These are phyloP conservation scores for Sorex fumeus DNA, from an alignment of 2,113 vertebrate species.

Conservation along the genomic window DNA sequence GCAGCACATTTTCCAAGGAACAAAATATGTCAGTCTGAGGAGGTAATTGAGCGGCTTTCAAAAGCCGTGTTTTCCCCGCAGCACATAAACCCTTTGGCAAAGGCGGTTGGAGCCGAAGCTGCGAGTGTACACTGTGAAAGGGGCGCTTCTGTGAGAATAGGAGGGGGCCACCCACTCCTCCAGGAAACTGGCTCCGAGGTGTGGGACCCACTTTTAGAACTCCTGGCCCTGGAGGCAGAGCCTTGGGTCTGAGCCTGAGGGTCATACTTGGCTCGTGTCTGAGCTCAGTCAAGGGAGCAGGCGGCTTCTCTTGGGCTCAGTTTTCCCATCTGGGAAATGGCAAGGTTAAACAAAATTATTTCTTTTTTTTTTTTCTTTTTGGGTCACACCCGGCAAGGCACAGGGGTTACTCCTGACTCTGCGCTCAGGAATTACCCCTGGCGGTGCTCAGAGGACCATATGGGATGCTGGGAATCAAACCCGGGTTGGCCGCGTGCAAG, in stretches of 20 bases:
- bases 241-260: background rate
- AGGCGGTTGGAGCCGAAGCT: background rate
- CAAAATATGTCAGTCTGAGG: conserved; percentile 58
- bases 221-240: background rate
- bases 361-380: too few species aligned
- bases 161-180: background rate
- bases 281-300: background rate
- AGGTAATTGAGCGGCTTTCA: conserved; percentile 55
- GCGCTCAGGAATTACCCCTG: too few species aligned
- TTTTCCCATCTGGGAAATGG: conserved; percentile 60
- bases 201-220: background rate
- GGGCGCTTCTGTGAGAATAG: background rate
- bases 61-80: conserved; percentile 11
- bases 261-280: too few species aligned
- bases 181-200: background rate
- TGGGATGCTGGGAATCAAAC: too few species aligned
- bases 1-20: conserved; percentile 68
- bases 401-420: too few species aligned
- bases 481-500: too few species aligned
- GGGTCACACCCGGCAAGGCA: too few species aligned
- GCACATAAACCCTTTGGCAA: background rate
- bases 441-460: too few species aligned
- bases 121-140: background rate
- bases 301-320: background rate
- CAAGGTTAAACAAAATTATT: too few species aligned